Base-by-base conservation (phyloP, 1,140 invertebrate species). In the Probaryconus sp. region DNA sequence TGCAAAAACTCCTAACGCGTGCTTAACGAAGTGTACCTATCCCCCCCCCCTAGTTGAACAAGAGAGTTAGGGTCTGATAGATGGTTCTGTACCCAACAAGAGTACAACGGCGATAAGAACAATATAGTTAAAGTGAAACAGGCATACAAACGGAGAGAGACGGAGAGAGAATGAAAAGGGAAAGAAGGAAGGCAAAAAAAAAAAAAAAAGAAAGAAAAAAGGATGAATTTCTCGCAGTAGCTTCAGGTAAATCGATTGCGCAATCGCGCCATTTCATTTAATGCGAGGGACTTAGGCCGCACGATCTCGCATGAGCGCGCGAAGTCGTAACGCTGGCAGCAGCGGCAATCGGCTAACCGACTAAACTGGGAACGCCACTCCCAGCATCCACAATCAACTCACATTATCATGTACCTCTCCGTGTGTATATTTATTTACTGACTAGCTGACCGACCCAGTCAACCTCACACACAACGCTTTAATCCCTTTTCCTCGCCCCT, bases 381-480 rank as follows among this genome's bases (percentile, higher is more conserved):
- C 72, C 72, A 75, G 53, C 72, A 75, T 75, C 64, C 55, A 53
- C 72, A 65, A 65, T 64, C 64, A 64, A 47, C 60, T 69, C 31
- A 64, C 60, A 64, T 68, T 69, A 64, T 69, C 70, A 65, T 73
- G 55, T 60, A 43, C 26, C 43, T 47, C 43, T 30, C 43, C 60
- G 60, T 10, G 60, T 58, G 56, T 63, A n/a, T n/a, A 75, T 69
- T 75, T 75, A 75, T 75, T 69, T 69, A 69, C 53, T 69, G 43
- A 69, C 64, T 69, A 21, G 60, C 24, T 69, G 53, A 56, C 63
- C 64, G 56, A 68, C 37, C 65, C 31, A 50, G 28, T 42, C 61
- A 72, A 53, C 60, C 53, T 65, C 61, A 24, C 58, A 28, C 56
- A 70, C 55, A 47, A 53, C 51, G 9, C 45, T 37, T 55, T 31